Evolutionary conservation across 2,797 vertebrate species (phyloP), one percentile per base, ranked within the genome.

Genomic region (Aeoliscus strigatus): DNA sequence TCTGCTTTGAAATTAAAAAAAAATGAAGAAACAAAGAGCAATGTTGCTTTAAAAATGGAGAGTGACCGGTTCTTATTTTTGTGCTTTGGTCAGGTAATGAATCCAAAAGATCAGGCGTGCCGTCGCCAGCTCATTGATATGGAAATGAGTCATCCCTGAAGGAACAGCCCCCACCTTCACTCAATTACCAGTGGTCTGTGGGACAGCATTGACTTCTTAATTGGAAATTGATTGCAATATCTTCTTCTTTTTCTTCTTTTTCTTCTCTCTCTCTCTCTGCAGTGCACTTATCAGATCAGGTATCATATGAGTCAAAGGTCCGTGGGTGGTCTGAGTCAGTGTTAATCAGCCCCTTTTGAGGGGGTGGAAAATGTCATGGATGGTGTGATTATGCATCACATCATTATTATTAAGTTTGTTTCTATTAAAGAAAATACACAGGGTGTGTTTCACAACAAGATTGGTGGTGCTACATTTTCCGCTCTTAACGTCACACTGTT

Each of bases 51-150:
- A 17, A 14, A 38, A 59, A 47, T 33, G 25, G 15, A 52, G 71
- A 60, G 49, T 45, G 39, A 56, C 62, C 59, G 72, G 79, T 77
- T 52, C 50, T 46, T 11, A 44, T 48, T 42, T 43, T 75, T 5
- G 14, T 58, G 60, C 69, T 63, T 64, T 51, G 47, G 54, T 69
- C 61, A 76, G n/a, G 48, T 71, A 79, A 60, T 40, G 44, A 54
- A 41, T 63, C 44, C 36, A 3, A 21, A 42, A 73, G 60, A 76
- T 54, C 50, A 52, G 44, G 45, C 23, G 6, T 32, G 32, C 60
- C 24, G 67, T 80, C 70, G 71, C 51, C 58, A 56, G 60, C 67
- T 79, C 77, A 77, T 86, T 83, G 82, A 80, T 82, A 84, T 85
- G 83, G 70, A 84, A 83, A 85, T 83, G 29, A 60, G 43, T 13